Conservation (phyloP, 2,888 invertebrate species). For the Hoplodrina ambigua region DNA sequence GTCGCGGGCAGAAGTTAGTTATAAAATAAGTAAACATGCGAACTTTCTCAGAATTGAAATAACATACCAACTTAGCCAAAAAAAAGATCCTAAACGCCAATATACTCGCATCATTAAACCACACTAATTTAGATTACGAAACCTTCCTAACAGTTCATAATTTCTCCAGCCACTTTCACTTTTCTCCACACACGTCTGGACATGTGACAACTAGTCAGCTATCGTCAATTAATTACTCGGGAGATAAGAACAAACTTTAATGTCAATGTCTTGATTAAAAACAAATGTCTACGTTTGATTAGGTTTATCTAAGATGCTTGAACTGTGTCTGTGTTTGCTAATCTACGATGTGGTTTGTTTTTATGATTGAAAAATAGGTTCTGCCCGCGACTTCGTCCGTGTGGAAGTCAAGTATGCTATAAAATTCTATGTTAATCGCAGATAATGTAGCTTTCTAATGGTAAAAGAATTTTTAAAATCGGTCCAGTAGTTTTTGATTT, state of each 20-base stretch:
- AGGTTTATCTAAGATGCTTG: conserved; percentile 26
- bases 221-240: conserved; percentile 37
- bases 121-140: conserved; percentile 14
- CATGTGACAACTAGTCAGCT: conserved; percentile 22
- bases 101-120: background rate
- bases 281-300: conserved; percentile 20
- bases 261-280: conserved; percentile 53
- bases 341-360: background rate
- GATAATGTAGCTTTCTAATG: too few species aligned
- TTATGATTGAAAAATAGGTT: too few species aligned
- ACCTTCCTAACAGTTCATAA: conserved; percentile 2
- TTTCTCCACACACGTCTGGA: conserved; percentile 26
- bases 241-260: conserved; percentile 22
- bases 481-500: too few species aligned
- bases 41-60: too few species aligned
- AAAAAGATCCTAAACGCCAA: background rate
- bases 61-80: background rate
- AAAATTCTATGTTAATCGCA: too few species aligned
- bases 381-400: too few species aligned
- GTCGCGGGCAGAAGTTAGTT: too few species aligned
- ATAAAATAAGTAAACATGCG: too few species aligned
- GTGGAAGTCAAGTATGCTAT: too few species aligned
- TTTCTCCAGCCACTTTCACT: conserved; percentile 54
- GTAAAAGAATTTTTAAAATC: too few species aligned
- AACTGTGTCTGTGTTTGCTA: conserved; percentile 15